Evolutionary conservation across 2,888 invertebrate genomes (phyloP), one percentile per base, ranked within the genome.

Genomic region (Aricia artaxerxes): DNA sequence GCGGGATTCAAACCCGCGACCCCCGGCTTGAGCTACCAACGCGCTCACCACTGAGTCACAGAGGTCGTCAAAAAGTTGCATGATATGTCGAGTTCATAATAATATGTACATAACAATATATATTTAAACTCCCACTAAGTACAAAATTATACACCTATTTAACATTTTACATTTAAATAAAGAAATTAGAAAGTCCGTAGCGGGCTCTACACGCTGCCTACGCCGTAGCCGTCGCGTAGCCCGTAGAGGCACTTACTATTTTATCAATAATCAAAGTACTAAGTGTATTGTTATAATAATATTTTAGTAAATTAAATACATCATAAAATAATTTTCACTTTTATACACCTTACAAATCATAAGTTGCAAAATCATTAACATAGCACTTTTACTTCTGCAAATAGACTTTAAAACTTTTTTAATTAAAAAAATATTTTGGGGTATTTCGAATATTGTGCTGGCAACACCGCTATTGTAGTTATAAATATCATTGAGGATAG

Each of bases 401-500:
- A 4, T 57, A 57, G 4, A 4, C 16, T 57, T 13, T 11, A 13
- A 53, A 53, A 13, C 53, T 53, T 53, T 13, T 53, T 53, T 4
- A 69, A 31, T 69, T 69, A 24, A 35, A 73, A n/a, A 35, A 69
- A 13, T 11, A 5, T 72, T 53, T 31, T 57, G 11, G 76, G 57
- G 35, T 35, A 76, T 31, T 11, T 57, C 1, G 11, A 7, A 57
- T 35, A 13, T 44, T 0, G 3, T 13, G 9, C 3, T 57, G 57
- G 57, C 38, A 76, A 76, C 57, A 35, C 76, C 1, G 35, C 13
- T 16, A 31, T 76, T 76, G 76, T 76, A 76, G 77, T 79, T 79
- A 79, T 81, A 75, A 80, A 79, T 79, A 64, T 81, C 24, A 79
- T 82, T 80, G 80, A 81, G 82, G 81, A 81, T 82, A 82, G 82